Evolutionary conservation across 2,113 vertebrate species (phyloP), one percentile per base, ranked within the genome.

Genomic region (Trematocara marginatum): DNA sequence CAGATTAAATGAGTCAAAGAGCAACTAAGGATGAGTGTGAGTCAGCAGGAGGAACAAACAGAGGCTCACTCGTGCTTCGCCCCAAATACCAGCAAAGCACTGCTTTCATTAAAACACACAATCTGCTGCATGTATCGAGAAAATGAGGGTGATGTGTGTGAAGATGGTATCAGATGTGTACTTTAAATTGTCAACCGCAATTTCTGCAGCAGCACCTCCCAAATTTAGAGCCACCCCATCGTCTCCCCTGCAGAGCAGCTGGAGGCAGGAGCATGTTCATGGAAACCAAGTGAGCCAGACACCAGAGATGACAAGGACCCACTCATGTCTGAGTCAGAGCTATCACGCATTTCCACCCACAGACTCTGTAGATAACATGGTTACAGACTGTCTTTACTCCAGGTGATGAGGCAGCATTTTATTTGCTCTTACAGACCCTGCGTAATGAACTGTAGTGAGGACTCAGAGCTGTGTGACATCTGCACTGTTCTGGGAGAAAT

Each of bases 1-100:
- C 91, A 79, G 89, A 91, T 94, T 42, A 87, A 64, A 83, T 88
- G 89, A 95, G 45, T 93, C 91, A 94, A 84, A 42, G 54, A 78
- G 42, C 87, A 84, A 86, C 82, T 45, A 4, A 56, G 52, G 78
- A 79, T 61, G 86, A 84, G 69, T 59, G 78, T 89, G 93, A 94
- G 88, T 94, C 91, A 94, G 87, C 57, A n/a, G 57, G 9, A 83
- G 52, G 9, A 59, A 81, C 54, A 45, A 52, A 38, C 52, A 54
- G 52, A 52, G 34, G 80, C 79, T 88, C 78, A 42, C 79, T 84
- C 83, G 20, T 84, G 49, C 86, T 31, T 71, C 4, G 3, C 52
- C 52, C 52, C 12, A 76, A 79, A 79, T 4, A 42, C 59, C 88
- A 90, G 35, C 53, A 47, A n/a, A n/a, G 52, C 20, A 11, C 15